phyloP scores from a whole-genome alignment of 2,113 vertebrate genomes.

The Numida meleagris region DNA sequence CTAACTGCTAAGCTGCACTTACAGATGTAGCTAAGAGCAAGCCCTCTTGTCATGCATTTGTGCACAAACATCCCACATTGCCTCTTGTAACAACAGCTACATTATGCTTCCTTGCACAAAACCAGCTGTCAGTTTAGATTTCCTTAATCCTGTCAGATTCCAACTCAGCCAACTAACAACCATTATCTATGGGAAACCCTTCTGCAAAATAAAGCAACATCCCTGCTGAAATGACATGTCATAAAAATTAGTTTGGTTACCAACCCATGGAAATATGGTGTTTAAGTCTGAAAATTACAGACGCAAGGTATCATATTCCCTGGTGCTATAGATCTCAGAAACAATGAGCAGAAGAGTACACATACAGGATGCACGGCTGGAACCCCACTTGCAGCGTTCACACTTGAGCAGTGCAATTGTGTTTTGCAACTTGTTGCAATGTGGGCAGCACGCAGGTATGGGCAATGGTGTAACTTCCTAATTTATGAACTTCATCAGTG shows the following conservation, averaged over 20 bases:
- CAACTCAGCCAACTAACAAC: slow-evolving; percentile 74
- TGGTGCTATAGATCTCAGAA: slow-evolving; percentile 23
- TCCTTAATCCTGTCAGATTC: slow-evolving; percentile 81
- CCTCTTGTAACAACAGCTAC: slow-evolving; percentile 76
- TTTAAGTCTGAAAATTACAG: slow-evolving; percentile 54
- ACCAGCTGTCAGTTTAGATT: slow-evolving; percentile 83
- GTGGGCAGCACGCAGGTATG: fast-evolving
- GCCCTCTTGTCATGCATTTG: slow-evolving; percentile 64
- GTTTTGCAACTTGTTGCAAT: background rate
- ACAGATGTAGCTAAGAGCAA: slow-evolving; percentile 52
- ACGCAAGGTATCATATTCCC: slow-evolving; percentile 25
- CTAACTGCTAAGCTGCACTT: slow-evolving; percentile 51
- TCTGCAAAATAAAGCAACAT: slow-evolving; percentile 75
- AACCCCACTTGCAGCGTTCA: background rate
- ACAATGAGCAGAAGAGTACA: background rate
- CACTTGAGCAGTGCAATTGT: background rate
- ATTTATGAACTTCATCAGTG: background rate
- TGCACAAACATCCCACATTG: slow-evolving; percentile 68
- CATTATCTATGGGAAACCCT: slow-evolving; percentile 77
- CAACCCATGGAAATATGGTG: slow-evolving; percentile 70
- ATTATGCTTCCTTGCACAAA: slow-evolving; percentile 79
- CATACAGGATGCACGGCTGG: background rate
- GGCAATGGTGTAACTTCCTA: background rate
- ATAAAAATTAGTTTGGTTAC: slow-evolving; percentile 78
- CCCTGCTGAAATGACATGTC: slow-evolving; percentile 76